phyloP scores from a whole-genome alignment of 1,140 invertebrate genomes.

The Lanistes nyassanus region DNA sequence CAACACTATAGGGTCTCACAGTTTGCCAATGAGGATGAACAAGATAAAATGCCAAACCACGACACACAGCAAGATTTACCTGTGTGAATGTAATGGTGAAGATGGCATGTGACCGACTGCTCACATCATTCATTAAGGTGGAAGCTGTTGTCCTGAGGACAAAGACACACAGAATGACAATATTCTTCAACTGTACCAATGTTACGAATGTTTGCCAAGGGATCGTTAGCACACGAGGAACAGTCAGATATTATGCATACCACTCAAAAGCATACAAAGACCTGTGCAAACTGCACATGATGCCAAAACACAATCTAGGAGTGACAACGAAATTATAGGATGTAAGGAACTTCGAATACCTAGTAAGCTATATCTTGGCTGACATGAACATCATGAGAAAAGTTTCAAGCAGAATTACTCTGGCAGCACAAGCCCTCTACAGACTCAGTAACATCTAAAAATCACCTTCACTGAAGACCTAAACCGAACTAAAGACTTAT shows the following conservation, averaged over 20 bases:
- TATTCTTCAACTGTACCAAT: not conserved
- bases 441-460: slow-evolving; percentile 10
- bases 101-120: slow-evolving; percentile 74
- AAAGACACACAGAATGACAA: slow-evolving; percentile 20
- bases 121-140: slow-evolving; percentile 77
- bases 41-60: slow-evolving; percentile 1
- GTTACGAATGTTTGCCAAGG: no score
- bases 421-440: not conserved
- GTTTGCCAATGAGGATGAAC: not conserved
- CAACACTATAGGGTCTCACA: not conserved
- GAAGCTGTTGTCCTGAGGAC: slow-evolving; percentile 71
- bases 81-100: slow-evolving; percentile 73
- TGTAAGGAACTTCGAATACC: no score
- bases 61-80: slow-evolving; percentile 63
- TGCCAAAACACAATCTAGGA: no score
- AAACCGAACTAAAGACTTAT: not conserved
- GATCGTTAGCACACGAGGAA: no score
- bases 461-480: not conserved
- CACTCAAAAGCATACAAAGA: no score
- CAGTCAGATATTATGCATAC: no score
- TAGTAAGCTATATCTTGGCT: no score
- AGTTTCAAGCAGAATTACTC: not conserved
- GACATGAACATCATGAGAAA: no score
- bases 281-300: no score
- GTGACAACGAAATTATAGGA: no score